phyloP scores from a whole-genome alignment of 2,113 vertebrate genomes.

The Tenebrosternarchus preto region DNA sequence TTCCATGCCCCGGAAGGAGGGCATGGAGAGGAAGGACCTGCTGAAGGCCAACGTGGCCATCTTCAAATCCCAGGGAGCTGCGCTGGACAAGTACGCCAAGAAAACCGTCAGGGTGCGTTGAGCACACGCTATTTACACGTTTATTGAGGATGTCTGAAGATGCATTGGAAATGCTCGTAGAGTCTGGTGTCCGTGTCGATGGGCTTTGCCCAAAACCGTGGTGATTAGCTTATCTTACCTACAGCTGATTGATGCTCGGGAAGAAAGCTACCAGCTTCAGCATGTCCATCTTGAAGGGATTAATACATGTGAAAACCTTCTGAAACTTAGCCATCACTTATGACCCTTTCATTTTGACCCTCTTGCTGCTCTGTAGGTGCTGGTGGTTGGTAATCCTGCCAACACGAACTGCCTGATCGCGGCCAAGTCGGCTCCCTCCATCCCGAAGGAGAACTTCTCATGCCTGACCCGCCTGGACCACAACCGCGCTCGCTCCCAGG shows the following conservation, averaged over 20 bases:
- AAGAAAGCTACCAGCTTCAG: no score
- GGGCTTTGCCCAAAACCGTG: no score
- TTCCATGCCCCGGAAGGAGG: slow-evolving; percentile 87
- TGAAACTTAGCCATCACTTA: not conserved
- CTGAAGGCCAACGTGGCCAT: slow-evolving; percentile 89
- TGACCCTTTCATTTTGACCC: not conserved
- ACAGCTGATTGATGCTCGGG: no score
- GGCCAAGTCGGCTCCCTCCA: slow-evolving; percentile 83
- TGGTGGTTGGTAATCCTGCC: slow-evolving; percentile 88
- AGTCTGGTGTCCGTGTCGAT: no score
- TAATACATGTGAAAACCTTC: not conserved
- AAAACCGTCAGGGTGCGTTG: slow-evolving; percentile 83
- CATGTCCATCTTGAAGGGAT: no score
- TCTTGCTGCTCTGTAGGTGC: slow-evolving; percentile 69
- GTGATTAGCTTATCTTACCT: no score
- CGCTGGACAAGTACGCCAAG: slow-evolving; percentile 86
- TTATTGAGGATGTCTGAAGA: no score
- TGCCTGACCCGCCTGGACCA: slow-evolving; percentile 88
- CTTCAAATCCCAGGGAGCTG: slow-evolving; percentile 85
- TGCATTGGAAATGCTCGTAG: no score
- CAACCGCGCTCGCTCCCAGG: slow-evolving; percentile 86
- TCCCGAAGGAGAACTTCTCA: slow-evolving; percentile 89
- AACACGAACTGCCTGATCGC: slow-evolving; percentile 90
- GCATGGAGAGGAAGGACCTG: slow-evolving; percentile 89
- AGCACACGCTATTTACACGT: not conserved